Percentiles rank a stretch among this genome's conserved stretches.
These are phyloP conservation scores for Tromatobia lineatoria DNA, from an alignment of 2,888 invertebrate species.

Conservation along the genomic window DNA sequence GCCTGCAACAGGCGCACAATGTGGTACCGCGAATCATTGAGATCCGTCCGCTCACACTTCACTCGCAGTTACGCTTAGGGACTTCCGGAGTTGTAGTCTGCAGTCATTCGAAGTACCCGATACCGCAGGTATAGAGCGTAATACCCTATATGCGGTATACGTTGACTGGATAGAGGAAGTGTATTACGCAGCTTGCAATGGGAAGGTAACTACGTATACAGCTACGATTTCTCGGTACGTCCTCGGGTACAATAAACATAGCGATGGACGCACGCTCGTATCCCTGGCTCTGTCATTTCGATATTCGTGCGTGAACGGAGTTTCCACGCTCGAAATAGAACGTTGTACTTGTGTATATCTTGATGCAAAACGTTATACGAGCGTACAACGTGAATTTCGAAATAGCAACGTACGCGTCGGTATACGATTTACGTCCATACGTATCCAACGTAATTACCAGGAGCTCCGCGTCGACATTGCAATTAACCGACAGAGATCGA, in stretches of 20 bases:
- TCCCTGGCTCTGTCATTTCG: conserved; percentile 1
- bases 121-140: too few species aligned
- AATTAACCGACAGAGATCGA: conserved; percentile 65
- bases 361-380: not conserved
- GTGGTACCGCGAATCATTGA: conserved; percentile 29
- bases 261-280: not conserved
- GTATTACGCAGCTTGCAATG: not conserved
- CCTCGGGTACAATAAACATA: not conserved
- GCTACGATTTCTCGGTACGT: conserved; percentile 17
- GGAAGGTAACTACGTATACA: not conserved
- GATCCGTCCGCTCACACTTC: conserved; percentile 25
- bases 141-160: not conserved
- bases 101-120: not conserved
- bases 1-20: conserved; percentile 4
- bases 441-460: conserved; percentile 57
- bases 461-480: conserved; percentile 59
- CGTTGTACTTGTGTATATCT: not conserved
- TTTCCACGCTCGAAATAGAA: not conserved
- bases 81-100: not conserved
- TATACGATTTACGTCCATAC: conserved; percentile 43
- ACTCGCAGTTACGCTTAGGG: conserved; percentile 16
- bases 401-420: conserved; percentile 33
- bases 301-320: conserved; percentile 1
- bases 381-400: conserved; percentile 23
- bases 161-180: not conserved